A percentile compares a stretch with the other conserved stretches of the same genome.
Evolutionary conservation across 2,888 invertebrate genomes (phyloP).

Genomic region (Tholera decimalis): DNA sequence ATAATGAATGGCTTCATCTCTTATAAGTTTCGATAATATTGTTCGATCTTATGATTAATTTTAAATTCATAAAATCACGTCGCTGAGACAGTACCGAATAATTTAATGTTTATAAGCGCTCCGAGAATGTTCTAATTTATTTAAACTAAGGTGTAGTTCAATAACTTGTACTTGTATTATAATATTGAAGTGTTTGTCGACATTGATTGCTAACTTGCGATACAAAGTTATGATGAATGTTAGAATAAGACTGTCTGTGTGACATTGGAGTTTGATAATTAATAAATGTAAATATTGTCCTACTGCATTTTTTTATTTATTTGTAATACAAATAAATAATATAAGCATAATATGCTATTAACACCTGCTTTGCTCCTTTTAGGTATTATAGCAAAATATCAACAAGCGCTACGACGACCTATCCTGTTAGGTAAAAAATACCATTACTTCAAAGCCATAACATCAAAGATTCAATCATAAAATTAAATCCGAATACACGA

Average conservation of each 20-base stretch:
- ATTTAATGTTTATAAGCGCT: slow-evolving; percentile 43
- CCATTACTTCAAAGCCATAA: slow-evolving; percentile 12
- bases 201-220: slow-evolving; percentile 51
- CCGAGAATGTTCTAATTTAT: slow-evolving; percentile 74
- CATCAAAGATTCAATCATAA: slow-evolving; percentile 40
- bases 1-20: slow-evolving; percentile 22
- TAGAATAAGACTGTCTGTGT: too few relatives aligned
- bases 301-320: slow-evolving; percentile 70
- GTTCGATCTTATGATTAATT: slow-evolving; percentile 35
- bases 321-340: too few relatives aligned
- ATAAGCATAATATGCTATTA: slow-evolving; percentile 46
- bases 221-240: slow-evolving; percentile 55
- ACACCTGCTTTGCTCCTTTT: slow-evolving; percentile 37
- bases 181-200: slow-evolving; percentile 70
- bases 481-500: slow-evolving; percentile 45
- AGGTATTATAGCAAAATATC: slow-evolving; percentile 1
- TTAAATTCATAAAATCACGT: slow-evolving; percentile 26
- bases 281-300: slow-evolving; percentile 83
- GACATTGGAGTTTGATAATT: slow-evolving; percentile 58
- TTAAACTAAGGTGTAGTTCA: slow-evolving; percentile 74
- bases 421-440: slow-evolving; percentile 17
- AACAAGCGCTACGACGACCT: neutral
- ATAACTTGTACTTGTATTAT: slow-evolving; percentile 66
- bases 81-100: slow-evolving; percentile 48
- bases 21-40: slow-evolving; percentile 22